Conservation (phyloP, 2,113 vertebrate genomes). For the Phylloscopus trochilus region DNA sequence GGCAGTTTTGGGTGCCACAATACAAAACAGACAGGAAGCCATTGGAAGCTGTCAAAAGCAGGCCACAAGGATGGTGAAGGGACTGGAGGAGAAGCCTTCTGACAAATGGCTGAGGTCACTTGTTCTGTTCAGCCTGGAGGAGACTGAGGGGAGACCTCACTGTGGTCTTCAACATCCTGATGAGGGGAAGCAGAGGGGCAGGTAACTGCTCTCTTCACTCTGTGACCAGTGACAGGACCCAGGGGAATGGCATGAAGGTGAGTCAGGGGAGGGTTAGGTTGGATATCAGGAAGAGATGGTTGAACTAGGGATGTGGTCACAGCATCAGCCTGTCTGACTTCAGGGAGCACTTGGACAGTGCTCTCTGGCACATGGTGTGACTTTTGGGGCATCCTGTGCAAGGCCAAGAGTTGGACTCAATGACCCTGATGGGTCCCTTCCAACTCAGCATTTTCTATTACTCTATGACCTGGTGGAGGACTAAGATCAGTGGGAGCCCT, state of each 20-base stretch:
- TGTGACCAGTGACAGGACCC: not conserved
- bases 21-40: not conserved
- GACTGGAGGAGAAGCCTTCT: not conserved
- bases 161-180: not conserved
- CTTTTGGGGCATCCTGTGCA: not conserved
- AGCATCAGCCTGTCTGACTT: not conserved
- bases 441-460: not conserved
- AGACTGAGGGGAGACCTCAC: not conserved
- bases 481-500: not conserved
- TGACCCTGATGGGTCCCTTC: not conserved
- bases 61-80: accelerated
- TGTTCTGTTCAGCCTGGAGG: not conserved
- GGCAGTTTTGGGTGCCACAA: not conserved
- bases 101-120: not conserved
- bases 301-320: not conserved
- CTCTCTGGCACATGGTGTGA: not conserved
- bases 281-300: not conserved
- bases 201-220: accelerated
- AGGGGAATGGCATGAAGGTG: not conserved
- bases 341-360: not conserved
- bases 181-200: not conserved
- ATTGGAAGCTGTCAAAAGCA: not conserved
- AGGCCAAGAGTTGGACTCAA: accelerated
- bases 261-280: not conserved
- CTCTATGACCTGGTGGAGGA: not conserved